phyloP scores from a whole-genome alignment of 2,797 vertebrate species.

The Enteromius treurensis region DNA sequence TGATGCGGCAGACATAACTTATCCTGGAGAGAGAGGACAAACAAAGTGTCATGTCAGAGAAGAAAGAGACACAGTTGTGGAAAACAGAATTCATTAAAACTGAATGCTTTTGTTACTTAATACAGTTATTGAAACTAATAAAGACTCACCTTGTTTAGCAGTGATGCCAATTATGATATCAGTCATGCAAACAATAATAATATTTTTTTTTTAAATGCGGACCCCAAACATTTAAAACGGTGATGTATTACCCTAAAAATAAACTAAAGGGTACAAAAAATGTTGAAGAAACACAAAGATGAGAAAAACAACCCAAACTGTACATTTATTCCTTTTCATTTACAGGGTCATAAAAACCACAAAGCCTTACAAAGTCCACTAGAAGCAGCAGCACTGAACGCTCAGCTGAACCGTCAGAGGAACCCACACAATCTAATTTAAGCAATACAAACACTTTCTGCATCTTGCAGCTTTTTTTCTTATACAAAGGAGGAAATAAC shows the following conservation, averaged over 20 bases:
- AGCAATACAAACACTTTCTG: conserved; percentile 9
- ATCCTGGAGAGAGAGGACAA: conserved; percentile 76
- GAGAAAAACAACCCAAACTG: conserved; percentile 55
- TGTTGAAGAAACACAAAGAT: conserved; percentile 43
- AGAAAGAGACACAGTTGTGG: conserved; percentile 25
- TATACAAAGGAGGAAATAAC: not conserved
- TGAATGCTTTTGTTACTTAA: not conserved
- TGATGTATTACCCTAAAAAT: not conserved
- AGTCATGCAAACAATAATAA: not conserved
- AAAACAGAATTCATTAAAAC: not conserved
- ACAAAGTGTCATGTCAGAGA: conserved; percentile 35
- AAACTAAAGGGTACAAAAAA: not conserved
- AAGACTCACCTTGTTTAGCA: conserved; percentile 27
- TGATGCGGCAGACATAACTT: conserved; percentile 96
- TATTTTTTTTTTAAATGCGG: not conserved
- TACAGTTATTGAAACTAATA: not conserved
- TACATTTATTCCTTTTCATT: conserved; percentile 70
- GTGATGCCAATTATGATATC: not conserved
- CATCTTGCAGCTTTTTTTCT: not conserved
- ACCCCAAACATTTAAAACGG: not conserved
- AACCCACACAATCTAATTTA: conserved; percentile 10
- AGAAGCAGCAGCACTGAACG: conserved; percentile 13
- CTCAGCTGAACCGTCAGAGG: not conserved
- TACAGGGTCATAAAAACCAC: conserved; percentile 59
- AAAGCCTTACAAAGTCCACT: conserved; percentile 31